phyloP scores from a whole-genome alignment of 2,888 invertebrate species.

The Monopis laevigella region DNA sequence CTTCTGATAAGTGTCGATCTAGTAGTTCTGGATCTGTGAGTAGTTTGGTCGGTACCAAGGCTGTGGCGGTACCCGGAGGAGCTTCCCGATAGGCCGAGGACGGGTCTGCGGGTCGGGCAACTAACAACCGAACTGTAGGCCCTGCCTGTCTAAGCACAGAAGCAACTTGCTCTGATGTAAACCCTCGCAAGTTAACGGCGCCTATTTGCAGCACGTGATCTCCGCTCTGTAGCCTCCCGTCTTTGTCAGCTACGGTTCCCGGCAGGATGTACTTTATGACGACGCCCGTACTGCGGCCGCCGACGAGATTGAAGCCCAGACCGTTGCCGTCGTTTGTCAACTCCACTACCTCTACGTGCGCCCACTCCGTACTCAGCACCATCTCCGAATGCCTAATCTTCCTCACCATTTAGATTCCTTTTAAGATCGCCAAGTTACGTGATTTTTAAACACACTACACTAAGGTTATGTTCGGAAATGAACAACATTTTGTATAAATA shows the following conservation, averaged over 20 bases:
- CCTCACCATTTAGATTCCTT: slow-evolving; percentile 37
- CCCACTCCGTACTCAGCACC: slow-evolving; percentile 98
- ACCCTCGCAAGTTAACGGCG: slow-evolving; percentile 93
- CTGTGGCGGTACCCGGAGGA: slow-evolving; percentile 84
- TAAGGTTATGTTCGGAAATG: slow-evolving; percentile 37
- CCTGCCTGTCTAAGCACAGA: slow-evolving; percentile 78
- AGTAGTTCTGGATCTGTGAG: slow-evolving; percentile 91
- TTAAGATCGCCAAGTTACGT: slow-evolving; percentile 39
- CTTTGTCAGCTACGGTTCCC: slow-evolving; percentile 96
- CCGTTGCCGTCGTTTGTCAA: slow-evolving; percentile 97
- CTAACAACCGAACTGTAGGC: slow-evolving; percentile 86
- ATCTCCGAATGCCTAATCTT: slow-evolving; percentile 49
- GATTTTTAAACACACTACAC: slow-evolving; percentile 32
- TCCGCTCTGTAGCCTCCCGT: slow-evolving; percentile 94
- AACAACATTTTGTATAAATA: not conserved
- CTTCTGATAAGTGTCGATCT: slow-evolving; percentile 84
- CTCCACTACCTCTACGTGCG: slow-evolving; percentile 99
- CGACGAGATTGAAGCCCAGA: slow-evolving; percentile 98
- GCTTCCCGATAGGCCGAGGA: slow-evolving; percentile 80
- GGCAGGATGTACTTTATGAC: slow-evolving; percentile 98
- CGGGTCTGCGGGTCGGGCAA: slow-evolving; percentile 93
- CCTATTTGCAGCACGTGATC: slow-evolving; percentile 98
- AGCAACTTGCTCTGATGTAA: slow-evolving; percentile 93
- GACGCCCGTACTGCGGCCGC: slow-evolving; percentile 97
- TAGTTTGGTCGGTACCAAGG: slow-evolving; percentile 92